Base-by-base conservation (phyloP, 2,888 invertebrate species). In the Sarcophaga caerulescens region DNA sequence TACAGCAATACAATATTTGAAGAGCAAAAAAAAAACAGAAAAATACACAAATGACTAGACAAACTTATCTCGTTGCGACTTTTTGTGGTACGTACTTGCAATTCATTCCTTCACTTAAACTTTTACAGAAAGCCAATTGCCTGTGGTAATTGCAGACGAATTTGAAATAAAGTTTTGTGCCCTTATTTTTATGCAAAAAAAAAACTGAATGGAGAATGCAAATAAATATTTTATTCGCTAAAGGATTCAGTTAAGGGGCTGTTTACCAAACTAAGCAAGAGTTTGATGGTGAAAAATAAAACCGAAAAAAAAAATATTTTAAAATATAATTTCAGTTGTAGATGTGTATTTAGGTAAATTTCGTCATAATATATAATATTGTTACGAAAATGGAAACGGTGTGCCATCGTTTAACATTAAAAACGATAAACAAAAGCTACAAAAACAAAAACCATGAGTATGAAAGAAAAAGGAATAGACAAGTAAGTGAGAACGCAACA, bases 111-210 rank as follows among this genome's bases (percentile, higher is more conserved):
- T 59, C 14, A 75, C 35, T 84, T 65, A 60, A 71, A 79, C 44
- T 80, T 65, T 25, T 44, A 60, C 35, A 70, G n/a, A 80, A 80
- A 80, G 75, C 65, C 79, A 84, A 84, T 84, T 75, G 74, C 45
- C 65, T 79, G 78, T 63, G 74, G 74, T 60, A 60, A 45, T 60
- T 59, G 47, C 5, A 45, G 60, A 66, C 45, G 63, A 44, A 69
- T 65, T 65, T 82, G 11, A 76, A 62, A 69, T 47, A 76, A 76
- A 69, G 8, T 69, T 81, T 69, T 75, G n/a, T 52, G 3, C 17
- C 4, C 52, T 52, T 52, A 52, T 52, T 52, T 52, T 17, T 52
- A 52, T 17, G 17, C 52, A 5, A 52, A 52, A 47, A 47, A 47
- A 3, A 52, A 35, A 35, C 8, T 35, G 8, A 35, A 35, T 35